Evolutionary conservation across 2,888 invertebrate genomes (phyloP), one percentile per base, ranked within the genome.

Genomic region (Busseola fusca): DNA sequence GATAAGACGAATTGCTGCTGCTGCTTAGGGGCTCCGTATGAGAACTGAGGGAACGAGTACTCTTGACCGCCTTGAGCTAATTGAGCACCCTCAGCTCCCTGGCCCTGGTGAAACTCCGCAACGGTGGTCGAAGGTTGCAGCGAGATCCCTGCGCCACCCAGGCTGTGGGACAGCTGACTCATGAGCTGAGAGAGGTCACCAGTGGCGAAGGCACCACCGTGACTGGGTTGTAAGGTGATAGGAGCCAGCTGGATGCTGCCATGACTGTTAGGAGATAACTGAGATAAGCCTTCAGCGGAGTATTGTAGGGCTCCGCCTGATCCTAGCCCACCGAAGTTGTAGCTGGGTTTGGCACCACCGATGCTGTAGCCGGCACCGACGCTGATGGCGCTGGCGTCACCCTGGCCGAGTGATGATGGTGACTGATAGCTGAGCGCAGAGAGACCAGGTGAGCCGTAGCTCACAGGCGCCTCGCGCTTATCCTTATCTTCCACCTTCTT

Each of bases 351-450:
- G 3, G 89, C 91, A 64, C 95, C 95, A 25, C 95, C 95, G 54
- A 95, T 90, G 83, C 94, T 95, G 87, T 95, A 95, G 27, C 95
- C 95, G 10, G 95, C 95, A 14, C 95, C 95, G 37, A 95, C 89
- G 78, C 93, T 95, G 81, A 95, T 92, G 30, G 95, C 88, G 76
- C 90, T 95, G 60, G 93, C 93, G 21, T 93, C 95, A 40, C 91
- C 93, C n/a, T 94, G 94, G 4, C 92, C 87, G 12, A 87, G 59
- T 1, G 81, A 83, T 3, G 88, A 83, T 3, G 87, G 88, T 16
- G 88, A 68, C 56, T 89, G 89, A 80, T 87, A 91, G 73, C 81
- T 83, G 42, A 89, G 89, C 40, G 86, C 76, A n/a, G 87, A 78
- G n/a, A 85, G 77, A n/a, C 80, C 80, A 21, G 76, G 70, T 0